Percentiles rank a stretch among this genome's conserved stretches.
These are phyloP conservation scores for Macroramphosus scolopax DNA, from an alignment of 2,797 vertebrate species.

Conservation along the genomic window DNA sequence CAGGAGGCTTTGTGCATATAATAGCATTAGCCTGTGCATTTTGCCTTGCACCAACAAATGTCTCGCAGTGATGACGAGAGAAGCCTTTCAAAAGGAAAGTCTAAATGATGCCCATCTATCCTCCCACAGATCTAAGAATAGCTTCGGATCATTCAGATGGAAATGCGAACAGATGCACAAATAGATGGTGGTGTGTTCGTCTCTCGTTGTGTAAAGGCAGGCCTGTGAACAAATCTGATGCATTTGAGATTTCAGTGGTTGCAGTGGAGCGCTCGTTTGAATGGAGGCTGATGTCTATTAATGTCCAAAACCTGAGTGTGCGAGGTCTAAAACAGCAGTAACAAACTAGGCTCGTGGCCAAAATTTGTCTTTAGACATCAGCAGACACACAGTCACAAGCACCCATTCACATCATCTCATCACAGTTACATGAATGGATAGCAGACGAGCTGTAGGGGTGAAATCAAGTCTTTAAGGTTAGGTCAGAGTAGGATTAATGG, in stretches of 20 bases:
- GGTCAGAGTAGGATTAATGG: too few species aligned
- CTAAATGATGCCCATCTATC: constrained; percentile 73
- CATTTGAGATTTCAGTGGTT: too few species aligned
- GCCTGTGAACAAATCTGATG: constrained; percentile 57
- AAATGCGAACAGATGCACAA: constrained; percentile 68
- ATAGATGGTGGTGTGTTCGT: constrained; percentile 53
- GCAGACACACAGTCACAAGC: too few species aligned
- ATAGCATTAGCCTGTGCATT: constrained; percentile 61
- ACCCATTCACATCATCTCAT: too few species aligned
- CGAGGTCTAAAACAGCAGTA: too few species aligned
- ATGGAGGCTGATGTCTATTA: constrained; percentile 22
- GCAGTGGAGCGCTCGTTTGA: constrained; percentile 23
- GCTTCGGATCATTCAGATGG: constrained; percentile 71
- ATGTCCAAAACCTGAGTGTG: too few species aligned
- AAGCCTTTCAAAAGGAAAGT: constrained; percentile 69
- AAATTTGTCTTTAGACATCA: too few species aligned
- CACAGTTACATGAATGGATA: too few species aligned
- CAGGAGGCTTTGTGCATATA: constrained; percentile 59
- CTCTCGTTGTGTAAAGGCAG: constrained; percentile 55
- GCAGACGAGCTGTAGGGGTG: too few species aligned
- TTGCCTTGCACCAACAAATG: constrained; percentile 55
- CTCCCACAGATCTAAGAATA: constrained; percentile 75
- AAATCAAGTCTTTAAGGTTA: too few species aligned
- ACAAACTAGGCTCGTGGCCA: too few species aligned
- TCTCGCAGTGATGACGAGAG: constrained; percentile 56